Evolutionary conservation across 2,888 invertebrate species (phyloP).

Genomic region (Orthosia cruda): DNA sequence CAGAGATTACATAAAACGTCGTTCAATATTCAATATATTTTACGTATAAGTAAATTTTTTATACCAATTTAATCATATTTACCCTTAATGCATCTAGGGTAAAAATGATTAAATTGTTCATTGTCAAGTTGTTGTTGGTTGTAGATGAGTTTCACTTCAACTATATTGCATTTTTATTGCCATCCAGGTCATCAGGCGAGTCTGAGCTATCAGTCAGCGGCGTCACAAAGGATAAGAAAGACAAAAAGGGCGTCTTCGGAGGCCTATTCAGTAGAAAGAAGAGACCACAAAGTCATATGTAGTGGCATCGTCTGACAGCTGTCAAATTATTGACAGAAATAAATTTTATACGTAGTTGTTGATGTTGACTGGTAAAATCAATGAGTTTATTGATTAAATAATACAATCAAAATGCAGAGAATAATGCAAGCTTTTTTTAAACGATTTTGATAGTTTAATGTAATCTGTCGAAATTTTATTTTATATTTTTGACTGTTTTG

Average conservation of each 20-base stretch:
- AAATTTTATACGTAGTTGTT: not conserved
- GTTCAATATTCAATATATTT: too few relatives aligned
- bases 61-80: too few relatives aligned
- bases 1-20: too few relatives aligned
- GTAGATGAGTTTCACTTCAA: too few relatives aligned
- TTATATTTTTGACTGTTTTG: not conserved
- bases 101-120: conserved; percentile 10
- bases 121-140: not conserved
- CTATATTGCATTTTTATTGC: not conserved
- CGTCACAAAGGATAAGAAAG: conserved; percentile 90
- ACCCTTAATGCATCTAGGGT: not conserved
- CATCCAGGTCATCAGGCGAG: conserved; percentile 86
- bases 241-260: conserved; percentile 92
- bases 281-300: conserved; percentile 91
- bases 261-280: conserved; percentile 92
- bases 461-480: conserved; percentile 30
- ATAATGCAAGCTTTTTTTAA: not conserved
- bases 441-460: conserved; percentile 32
- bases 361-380: conserved; percentile 6
- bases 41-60: too few relatives aligned
- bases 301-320: conserved; percentile 57
- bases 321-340: conserved; percentile 44
- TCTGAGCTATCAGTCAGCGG: conserved; percentile 89
- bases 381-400: not conserved
- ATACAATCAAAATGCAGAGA: not conserved